phyloP scores from a whole-genome alignment of 2,888 invertebrate genomes.

The Napeogenes sylphis region DNA sequence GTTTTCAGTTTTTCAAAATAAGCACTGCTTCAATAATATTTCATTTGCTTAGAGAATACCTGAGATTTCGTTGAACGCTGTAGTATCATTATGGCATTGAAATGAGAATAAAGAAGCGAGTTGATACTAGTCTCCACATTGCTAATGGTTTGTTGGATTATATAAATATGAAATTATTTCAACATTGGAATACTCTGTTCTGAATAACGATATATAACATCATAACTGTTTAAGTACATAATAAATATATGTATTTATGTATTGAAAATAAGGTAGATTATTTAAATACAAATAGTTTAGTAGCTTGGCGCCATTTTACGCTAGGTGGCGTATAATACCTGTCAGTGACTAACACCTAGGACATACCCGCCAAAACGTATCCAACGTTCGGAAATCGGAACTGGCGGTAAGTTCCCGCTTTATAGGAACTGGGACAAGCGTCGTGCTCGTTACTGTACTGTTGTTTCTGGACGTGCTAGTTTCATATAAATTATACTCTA shows the following conservation, averaged over 20 bases:
- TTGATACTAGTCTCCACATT: slow-evolving; percentile 15
- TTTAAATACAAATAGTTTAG: slow-evolving; percentile 36
- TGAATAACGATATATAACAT: too few species aligned
- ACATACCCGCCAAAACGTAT: slow-evolving; percentile 31
- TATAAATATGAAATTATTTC: slow-evolving; percentile 16
- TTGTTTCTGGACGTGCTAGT: slow-evolving; percentile 31
- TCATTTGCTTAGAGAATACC: slow-evolving; percentile 19
- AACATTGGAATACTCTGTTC: not conserved
- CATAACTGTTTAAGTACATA: too few species aligned
- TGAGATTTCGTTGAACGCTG: slow-evolving; percentile 20
- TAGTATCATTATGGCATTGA: slow-evolving; percentile 22
- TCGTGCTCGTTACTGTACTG: slow-evolving; percentile 32
- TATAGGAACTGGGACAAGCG: slow-evolving; percentile 30
- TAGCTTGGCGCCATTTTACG: slow-evolving; percentile 34
- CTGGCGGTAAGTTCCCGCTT: slow-evolving; percentile 21
- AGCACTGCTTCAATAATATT: slow-evolving; percentile 21
- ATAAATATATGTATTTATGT: too few species aligned
- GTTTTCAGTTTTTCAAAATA: slow-evolving; percentile 42
- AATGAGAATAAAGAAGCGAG: slow-evolving; percentile 15
- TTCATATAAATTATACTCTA: slow-evolving; percentile 7
- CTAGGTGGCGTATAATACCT: slow-evolving; percentile 46
- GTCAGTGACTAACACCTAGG: slow-evolving; percentile 39
- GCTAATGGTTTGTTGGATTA: slow-evolving; percentile 18
- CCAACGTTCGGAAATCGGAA: slow-evolving; percentile 17
- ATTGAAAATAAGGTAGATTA: too few species aligned